phyloP scores from a whole-genome alignment of 2,113 vertebrate species.

The Mastomys natalensis region DNA sequence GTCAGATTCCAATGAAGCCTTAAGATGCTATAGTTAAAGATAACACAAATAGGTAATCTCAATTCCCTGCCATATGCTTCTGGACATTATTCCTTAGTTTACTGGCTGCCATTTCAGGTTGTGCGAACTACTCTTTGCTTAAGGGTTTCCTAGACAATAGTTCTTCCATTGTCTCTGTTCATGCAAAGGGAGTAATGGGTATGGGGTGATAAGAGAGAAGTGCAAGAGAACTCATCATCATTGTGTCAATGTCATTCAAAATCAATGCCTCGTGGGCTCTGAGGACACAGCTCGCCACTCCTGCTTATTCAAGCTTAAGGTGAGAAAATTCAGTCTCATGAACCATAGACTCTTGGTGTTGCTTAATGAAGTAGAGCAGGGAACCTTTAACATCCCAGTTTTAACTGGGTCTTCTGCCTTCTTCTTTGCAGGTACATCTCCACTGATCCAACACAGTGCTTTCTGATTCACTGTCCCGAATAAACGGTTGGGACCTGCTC shows the following conservation, averaged over 20 bases:
- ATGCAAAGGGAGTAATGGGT: not conserved
- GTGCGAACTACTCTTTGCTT: not conserved
- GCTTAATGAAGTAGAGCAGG: not conserved
- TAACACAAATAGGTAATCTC: not conserved
- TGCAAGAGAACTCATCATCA: not conserved
- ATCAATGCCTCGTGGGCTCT: not conserved
- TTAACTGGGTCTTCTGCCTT: not conserved
- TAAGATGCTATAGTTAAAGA: not conserved
- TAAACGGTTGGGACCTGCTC: conserved; percentile 21
- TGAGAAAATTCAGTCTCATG: not conserved
- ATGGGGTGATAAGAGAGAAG: not conserved
- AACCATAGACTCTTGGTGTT: rapidly evolving
- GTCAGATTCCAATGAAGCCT: not conserved
- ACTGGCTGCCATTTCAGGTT: not conserved
- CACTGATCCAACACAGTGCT: not conserved
- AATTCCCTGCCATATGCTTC: not conserved
- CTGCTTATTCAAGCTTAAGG: not conserved
- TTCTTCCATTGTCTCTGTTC: not conserved
- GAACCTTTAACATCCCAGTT: too few species aligned
- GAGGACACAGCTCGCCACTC: not conserved
- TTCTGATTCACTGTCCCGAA: not conserved
- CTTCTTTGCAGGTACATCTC: not conserved
- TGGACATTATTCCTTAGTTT: not conserved
- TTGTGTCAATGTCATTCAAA: not conserved
- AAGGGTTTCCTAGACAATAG: not conserved